Evolutionary conservation across 2,113 vertebrate species (phyloP).

Genomic region (Aspidoscelis tigris): DNA sequence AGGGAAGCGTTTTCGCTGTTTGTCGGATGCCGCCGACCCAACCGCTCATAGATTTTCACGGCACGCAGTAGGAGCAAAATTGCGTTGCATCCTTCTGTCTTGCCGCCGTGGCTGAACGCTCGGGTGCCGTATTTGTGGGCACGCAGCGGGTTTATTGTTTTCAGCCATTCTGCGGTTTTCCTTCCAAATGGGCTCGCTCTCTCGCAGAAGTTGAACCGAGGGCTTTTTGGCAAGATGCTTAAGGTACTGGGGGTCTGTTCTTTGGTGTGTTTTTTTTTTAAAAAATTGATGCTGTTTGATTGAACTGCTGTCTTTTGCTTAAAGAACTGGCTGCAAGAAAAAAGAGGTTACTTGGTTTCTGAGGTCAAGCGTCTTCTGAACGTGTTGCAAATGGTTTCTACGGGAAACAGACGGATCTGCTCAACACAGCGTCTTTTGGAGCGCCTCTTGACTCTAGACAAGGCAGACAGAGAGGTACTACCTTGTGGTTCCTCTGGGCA

Average conservation of each 20-base stretch:
- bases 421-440: conserved; percentile 61
- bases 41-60: conserved; percentile 34
- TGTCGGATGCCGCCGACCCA: conserved; percentile 43
- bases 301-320: conserved; percentile 43
- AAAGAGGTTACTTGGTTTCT: conserved; percentile 46
- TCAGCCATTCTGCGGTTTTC: conserved; percentile 35
- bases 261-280: too few species aligned
- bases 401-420: conserved; percentile 73
- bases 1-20: conserved; percentile 44
- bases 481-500: conserved; percentile 38
- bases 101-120: conserved; percentile 29
- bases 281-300: conserved; percentile 25
- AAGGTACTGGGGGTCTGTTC: neutral
- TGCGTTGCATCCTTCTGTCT: conserved; percentile 49
- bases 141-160: conserved; percentile 1
- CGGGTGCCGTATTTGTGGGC: conserved; percentile 34
- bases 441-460: conserved; percentile 46
- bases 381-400: conserved; percentile 75
- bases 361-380: conserved; percentile 74
- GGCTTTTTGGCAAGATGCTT: neutral
- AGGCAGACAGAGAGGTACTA: conserved; percentile 32
- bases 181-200: conserved; percentile 5
- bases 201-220: conserved; percentile 14
- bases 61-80: conserved; percentile 52
- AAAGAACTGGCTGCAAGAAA: conserved; percentile 50